A percentile compares a stretch with the other conserved stretches of the same genome.
Evolutionary conservation across 2,113 vertebrate species (phyloP).

Genomic region (Cryptotis parvus): DNA sequence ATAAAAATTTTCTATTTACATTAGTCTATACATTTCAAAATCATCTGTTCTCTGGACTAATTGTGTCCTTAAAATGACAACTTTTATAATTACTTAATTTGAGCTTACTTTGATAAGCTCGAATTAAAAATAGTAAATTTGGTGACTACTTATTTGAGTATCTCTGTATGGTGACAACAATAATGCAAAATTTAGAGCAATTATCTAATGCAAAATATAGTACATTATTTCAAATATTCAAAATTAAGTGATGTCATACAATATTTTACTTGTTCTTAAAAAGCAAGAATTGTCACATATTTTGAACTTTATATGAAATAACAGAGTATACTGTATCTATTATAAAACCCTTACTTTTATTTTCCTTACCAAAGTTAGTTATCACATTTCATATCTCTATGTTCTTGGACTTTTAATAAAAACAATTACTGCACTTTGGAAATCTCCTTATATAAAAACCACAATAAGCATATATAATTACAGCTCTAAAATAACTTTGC

Average conservation of each 20-base stretch:
- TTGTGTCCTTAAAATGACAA: not conserved
- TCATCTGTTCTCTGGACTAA: not conserved
- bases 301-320: too few relatives aligned
- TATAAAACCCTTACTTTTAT: too few relatives aligned
- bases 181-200: constrained; percentile 14
- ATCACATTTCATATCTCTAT: not conserved
- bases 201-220: not conserved
- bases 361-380: too few relatives aligned
- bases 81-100: not conserved
- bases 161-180: not conserved
- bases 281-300: too few relatives aligned
- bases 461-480: not conserved
- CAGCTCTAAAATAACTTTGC: not conserved
- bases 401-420: not conserved
- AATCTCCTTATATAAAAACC: not conserved
- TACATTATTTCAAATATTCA: too few relatives aligned
- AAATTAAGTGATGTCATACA: too few relatives aligned
- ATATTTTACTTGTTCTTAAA: too few relatives aligned
- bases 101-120: too few relatives aligned
- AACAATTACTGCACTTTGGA: not conserved
- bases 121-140: too few relatives aligned
- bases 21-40: not conserved
- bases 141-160: not conserved
- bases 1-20: too few relatives aligned
- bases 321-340: too few relatives aligned